Evolutionary conservation across 2,888 invertebrate genomes (phyloP), one percentile per base, ranked within the genome.

Genomic region (Gibbula magus): DNA sequence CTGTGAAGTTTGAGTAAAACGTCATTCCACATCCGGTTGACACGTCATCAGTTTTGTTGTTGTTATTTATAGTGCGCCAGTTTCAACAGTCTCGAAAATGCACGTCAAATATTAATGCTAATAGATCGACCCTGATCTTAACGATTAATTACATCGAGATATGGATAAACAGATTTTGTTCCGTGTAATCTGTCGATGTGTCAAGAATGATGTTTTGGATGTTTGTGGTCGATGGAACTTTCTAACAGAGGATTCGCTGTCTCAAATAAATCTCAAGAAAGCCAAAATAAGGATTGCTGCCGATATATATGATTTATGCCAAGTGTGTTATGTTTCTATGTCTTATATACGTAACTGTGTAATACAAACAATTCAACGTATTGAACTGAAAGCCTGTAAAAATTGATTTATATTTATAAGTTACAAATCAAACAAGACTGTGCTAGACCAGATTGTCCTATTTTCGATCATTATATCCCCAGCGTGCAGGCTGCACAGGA

Each of bases 101-200:
- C 10, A 10, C 1, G 10, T 45, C 4, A 13, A 8, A 1, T 5
- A 1, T 13, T 45, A 1, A 10, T 10, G 13, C 5, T 45, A n/a
- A 45, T 45, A 10, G 8, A 35, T 35, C 35, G 3, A n/a, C 5
- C 45, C 8, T 45, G 10, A 45, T 45, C 1, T 10, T 45, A 61
- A 8, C 22, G 13, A 61, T 22, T 61, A 61, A 3, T 16, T 61
- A 10, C 2, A 25, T 10, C 0, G 25, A 61, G 16, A 1, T 5
- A 61, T 61, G 61, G 61, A 61, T 61, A 61, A 61, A 61, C 61
- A 61, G 61, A 61, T 61, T 29, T 16, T 61, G 4, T 61, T 61
- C 29, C 61, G 61, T 29, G 61, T 61, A 16, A 61, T 61, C 18
- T 25, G 61, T 25, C 61, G 61, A 22, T 61, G 61, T 61, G 29